phyloP scores from a whole-genome alignment of 2,797 vertebrate genomes.

The Taenioides sp. region DNA sequence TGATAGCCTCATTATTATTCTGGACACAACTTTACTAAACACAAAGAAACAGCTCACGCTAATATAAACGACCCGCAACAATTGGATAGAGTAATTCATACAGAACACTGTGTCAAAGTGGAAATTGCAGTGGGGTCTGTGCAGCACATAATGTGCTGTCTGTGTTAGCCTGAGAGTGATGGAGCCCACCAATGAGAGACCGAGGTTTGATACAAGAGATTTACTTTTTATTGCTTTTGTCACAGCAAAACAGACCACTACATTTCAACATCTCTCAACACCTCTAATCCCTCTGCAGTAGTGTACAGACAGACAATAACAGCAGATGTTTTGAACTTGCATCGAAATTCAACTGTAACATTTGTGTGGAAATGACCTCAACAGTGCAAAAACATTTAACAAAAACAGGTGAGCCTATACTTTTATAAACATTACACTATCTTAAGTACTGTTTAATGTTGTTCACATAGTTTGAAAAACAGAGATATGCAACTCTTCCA shows the following conservation, averaged over 20 bases:
- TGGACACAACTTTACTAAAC: slow-evolving; percentile 31
- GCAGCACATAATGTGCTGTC: slow-evolving; percentile 10
- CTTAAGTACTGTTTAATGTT: slow-evolving; percentile 5
- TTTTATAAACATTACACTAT: slow-evolving; percentile 8
- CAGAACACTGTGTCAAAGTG: slow-evolving; percentile 30
- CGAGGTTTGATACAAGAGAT: slow-evolving; percentile 24
- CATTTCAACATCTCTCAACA: neutral
- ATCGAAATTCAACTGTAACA: neutral
- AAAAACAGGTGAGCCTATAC: neutral
- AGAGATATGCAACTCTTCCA: slow-evolving; percentile 48
- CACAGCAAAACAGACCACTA: slow-evolving; percentile 15
- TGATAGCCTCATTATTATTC: slow-evolving; percentile 31
- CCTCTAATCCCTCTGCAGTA: neutral
- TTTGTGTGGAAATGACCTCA: neutral
- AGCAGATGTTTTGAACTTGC: neutral
- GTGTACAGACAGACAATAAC: slow-evolving; percentile 9
- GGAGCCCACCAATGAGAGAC: slow-evolving; percentile 31
- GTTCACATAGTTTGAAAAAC: slow-evolving; percentile 22
- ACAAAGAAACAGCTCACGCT: slow-evolving; percentile 28
- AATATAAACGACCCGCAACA: slow-evolving; percentile 40
- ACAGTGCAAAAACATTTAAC: neutral
- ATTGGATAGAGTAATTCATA: slow-evolving; percentile 41
- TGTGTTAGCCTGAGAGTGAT: slow-evolving; percentile 9
- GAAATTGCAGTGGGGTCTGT: slow-evolving; percentile 25
- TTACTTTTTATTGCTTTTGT: slow-evolving; percentile 45